These are phyloP conservation scores for Cotesia congregata DNA, from an alignment of 2,888 invertebrate genomes.

Conservation along the genomic window DNA sequence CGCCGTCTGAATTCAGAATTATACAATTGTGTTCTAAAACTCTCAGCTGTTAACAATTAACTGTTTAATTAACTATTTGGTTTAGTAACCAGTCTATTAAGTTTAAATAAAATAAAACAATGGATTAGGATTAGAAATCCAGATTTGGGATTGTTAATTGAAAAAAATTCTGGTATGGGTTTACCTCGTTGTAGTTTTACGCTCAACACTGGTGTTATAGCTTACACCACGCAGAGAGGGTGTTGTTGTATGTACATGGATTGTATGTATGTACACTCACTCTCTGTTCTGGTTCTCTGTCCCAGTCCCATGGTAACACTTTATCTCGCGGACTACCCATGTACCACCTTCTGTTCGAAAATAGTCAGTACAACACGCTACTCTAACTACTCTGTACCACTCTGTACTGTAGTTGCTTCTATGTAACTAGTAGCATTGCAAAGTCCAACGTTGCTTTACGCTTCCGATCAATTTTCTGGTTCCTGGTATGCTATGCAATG, in stretches of 20 bases:
- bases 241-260: slow-evolving; percentile 37
- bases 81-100: background rate
- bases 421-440: slow-evolving; percentile 3
- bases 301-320: slow-evolving; percentile 42
- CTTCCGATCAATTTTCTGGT: slow-evolving; percentile 33
- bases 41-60: background rate
- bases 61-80: background rate
- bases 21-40: slow-evolving; percentile 1
- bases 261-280: slow-evolving; percentile 40
- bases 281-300: slow-evolving; percentile 13
- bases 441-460: slow-evolving; percentile 26
- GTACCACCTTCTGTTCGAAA: slow-evolving; percentile 25
- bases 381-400: background rate
- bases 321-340: slow-evolving; percentile 34
- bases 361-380: slow-evolving; percentile 29
- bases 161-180: slow-evolving; percentile 14
- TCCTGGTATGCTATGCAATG: background rate
- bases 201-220: background rate
- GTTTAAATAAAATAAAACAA: background rate
- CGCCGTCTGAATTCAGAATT: background rate
- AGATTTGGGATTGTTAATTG: slow-evolving; percentile 14
- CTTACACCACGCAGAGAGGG: background rate
- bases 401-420: no score
- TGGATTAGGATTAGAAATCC: background rate
- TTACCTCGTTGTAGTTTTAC: background rate